Base-by-base conservation (phyloP, 2,113 vertebrate species). In the Riparia riparia region DNA sequence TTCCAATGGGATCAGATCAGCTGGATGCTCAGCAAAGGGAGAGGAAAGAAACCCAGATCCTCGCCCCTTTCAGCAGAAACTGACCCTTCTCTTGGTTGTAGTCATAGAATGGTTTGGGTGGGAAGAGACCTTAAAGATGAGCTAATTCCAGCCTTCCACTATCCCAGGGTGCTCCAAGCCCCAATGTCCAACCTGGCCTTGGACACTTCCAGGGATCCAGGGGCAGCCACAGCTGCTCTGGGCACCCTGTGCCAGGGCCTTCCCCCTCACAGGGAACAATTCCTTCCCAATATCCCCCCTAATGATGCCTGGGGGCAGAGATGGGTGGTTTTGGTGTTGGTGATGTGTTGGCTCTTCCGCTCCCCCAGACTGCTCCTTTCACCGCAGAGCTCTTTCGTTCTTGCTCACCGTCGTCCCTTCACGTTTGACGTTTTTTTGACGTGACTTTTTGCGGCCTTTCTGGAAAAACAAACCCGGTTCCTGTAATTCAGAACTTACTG, bases 181-280 rank as follows among this genome's bases (percentile, higher is more conserved):
- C 61, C 44, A 42, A 42, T 0, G 0, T 42, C 51, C 71, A 72
- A 0, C 21, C 66, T 37, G 42, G 11, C 66, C 42, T 50, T 50
- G 68, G 44, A 0, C 14, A 16, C 14, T 65, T 0, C 41, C 76
- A 88, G 50, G 76, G 76, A 72, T 57, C 42, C 60, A 56, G 86
- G 31, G 34, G 11, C 50, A 64, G 34, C 37, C 76, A 22, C 76
- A 72, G 68, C 31, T 80, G 0, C 57, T 49, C 74, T 71, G 74
- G 50, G 20, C 7, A 80, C 9, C 44, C 65, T 60, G 21, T 68
- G 54, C 47, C 45, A 78, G 47, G 32, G 22, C 11, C 37, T 51
- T 0, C 10, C 64, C 41, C 29, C 25, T 89, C 21, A 0, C 18
- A 66, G 32, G 3, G 3, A 53, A 0, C 0, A 31, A 14, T 53